A percentile compares a stretch with the other conserved stretches of the same genome.
Evolutionary conservation across 2,113 vertebrate species (phyloP).

Genomic region (Hiodon tergisus): DNA sequence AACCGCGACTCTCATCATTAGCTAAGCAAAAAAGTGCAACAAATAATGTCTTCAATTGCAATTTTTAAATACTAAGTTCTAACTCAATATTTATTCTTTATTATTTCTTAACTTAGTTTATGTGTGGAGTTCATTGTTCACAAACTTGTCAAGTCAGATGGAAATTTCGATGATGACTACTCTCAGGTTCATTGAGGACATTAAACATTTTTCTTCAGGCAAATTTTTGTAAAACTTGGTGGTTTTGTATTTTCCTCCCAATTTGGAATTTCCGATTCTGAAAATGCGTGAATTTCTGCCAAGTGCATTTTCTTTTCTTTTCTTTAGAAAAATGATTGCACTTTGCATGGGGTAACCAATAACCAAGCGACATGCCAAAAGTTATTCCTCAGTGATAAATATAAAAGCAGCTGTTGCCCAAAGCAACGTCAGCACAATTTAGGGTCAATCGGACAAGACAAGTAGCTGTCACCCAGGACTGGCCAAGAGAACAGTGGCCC

Average conservation of each 20-base stretch:
- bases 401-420: conserved; percentile 51
- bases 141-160: neutral
- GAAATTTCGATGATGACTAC: neutral
- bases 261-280: no score
- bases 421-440: conserved; percentile 59
- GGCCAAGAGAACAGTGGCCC: conserved; percentile 50
- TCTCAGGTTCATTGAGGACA: no score
- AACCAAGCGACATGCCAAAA: conserved; percentile 46
- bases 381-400: conserved; percentile 50
- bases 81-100: no score
- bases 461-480: conserved; percentile 57
- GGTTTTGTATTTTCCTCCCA: neutral
- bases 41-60: no score
- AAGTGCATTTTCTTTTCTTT: conserved; percentile 5
- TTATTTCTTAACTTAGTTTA: no score
- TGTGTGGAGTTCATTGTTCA: no score
- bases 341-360: conserved; percentile 38
- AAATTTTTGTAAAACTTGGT: no score
- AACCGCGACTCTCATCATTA: no score
- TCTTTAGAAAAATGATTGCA: conserved; percentile 9
- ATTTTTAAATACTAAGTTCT: no score
- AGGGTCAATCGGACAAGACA: conserved; percentile 59
- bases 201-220: no score
- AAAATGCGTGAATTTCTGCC: no score
- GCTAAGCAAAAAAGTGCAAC: no score